Base-by-base conservation (phyloP, 1,140 invertebrate genomes). In the Epicauta chinensis region DNA sequence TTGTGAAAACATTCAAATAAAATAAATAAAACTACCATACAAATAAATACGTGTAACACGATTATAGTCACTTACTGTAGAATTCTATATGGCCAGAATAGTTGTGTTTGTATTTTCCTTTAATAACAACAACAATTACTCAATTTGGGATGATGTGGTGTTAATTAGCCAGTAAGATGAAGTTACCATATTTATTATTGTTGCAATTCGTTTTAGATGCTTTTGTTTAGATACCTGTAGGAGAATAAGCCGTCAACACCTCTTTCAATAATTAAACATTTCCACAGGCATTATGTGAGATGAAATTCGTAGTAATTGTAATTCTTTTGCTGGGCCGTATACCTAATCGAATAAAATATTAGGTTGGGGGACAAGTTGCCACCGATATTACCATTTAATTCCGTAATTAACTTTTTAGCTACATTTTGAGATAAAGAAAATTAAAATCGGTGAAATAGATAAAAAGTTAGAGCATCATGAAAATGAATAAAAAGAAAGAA, bases 231-330 rank as follows among this genome's bases (percentile, higher is more conserved):
- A 41, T 51, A 34, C 30, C 15, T 30, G 29, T 15, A 50, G 11
- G n/a, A 32, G 36, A 51, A 42, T 47, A 42, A 56, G 48, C 54
- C 48, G 48, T 56, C 54, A 56, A 51, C 53, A 45, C 40, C 16
- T 17, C 35, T 34, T 50, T 34, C 42, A 34, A 5, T 23, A 23
- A 3, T 23, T 23, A 7, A n/a, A 23, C 23, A 5, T 7, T 23
- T 23, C 4, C 7, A 7, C 7, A 2, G 23, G 23, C 23, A 23
- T 23, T 5, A 23, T 5, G 4, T 23, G 23, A 23, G 4, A n/a
- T n/a, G n/a, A n/a, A n/a, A n/a, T n/a, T n/a, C n/a, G n/a, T n/a
- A n/a, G n/a, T n/a, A n/a, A n/a, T n/a, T n/a, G n/a, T n/a, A n/a
- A n/a, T n/a, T n/a, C n/a, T n/a, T n/a, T n/a, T n/a, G n/a, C n/a